phyloP scores from a whole-genome alignment of 2,888 invertebrate genomes.

The Mythimna loreyi region DNA sequence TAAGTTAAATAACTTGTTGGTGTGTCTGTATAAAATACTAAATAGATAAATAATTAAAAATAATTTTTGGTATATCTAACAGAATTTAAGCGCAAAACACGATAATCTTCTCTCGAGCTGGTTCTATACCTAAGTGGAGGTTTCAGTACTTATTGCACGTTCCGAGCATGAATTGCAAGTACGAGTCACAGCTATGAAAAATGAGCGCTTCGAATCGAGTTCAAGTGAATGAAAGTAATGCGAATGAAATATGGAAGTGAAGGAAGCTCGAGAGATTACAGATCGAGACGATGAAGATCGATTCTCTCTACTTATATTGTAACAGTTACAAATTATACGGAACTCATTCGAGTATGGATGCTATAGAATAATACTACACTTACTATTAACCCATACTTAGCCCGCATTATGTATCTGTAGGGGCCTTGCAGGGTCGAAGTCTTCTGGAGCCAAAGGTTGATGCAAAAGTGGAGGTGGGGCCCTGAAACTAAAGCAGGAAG shows the following conservation, averaged over 20 bases:
- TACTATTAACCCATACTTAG: too few species aligned
- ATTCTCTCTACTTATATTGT: constrained; percentile 22
- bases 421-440: too few species aligned
- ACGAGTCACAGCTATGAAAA: constrained; percentile 53
- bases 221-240: constrained; percentile 59
- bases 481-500: too few species aligned
- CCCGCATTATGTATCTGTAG: too few species aligned
- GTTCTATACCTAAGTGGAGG: constrained; percentile 17
- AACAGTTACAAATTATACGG: constrained; percentile 19
- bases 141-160: constrained; percentile 44
- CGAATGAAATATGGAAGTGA: constrained; percentile 55
- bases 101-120: constrained; percentile 31
- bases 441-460: too few species aligned
- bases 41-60: too few species aligned
- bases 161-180: constrained; percentile 57
- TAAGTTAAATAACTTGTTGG: too few species aligned
- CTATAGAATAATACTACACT: background rate
- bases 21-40: too few species aligned
- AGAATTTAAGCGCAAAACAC: constrained; percentile 19
- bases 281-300: constrained; percentile 35
- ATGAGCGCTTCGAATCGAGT: constrained; percentile 57
- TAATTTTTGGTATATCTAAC: background rate
- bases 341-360: too few species aligned
- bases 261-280: constrained; percentile 44
- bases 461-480: too few species aligned